Evolutionary conservation across 2,888 invertebrate genomes (phyloP).

Genomic region (Microctonus hyperodae): DNA sequence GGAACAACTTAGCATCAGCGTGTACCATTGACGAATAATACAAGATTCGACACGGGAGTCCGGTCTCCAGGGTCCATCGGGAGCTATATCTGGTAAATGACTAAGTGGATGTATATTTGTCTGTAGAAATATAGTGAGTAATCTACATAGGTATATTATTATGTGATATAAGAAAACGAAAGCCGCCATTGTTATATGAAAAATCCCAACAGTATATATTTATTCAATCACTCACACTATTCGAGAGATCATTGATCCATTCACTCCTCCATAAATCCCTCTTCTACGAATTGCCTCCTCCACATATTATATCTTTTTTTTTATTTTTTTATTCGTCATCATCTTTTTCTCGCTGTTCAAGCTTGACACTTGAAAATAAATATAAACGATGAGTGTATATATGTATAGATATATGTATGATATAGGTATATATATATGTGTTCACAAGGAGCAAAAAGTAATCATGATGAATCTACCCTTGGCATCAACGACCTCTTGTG

Average conservation of each 20-base stretch:
- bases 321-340: neutral
- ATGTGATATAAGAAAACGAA: neutral
- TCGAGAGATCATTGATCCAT: slow-evolving; percentile 7
- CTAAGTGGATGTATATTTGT: slow-evolving; percentile 14
- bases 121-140: neutral
- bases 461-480: slow-evolving; percentile 16
- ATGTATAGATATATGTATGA: neutral
- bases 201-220: neutral
- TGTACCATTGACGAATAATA: slow-evolving; percentile 21
- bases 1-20: slow-evolving; percentile 24
- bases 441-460: neutral
- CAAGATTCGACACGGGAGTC: slow-evolving; percentile 28
- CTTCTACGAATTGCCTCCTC: slow-evolving; percentile 7
- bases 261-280: neutral
- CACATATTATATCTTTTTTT: neutral
- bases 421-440: neutral
- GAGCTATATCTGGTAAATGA: slow-evolving; percentile 36
- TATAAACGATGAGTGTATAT: slow-evolving; percentile 3
- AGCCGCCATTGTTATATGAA: slow-evolving; percentile 1
- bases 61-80: slow-evolving; percentile 39
- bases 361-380: slow-evolving; percentile 12
- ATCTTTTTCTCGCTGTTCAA: neutral
- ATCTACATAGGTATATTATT: slow-evolving; percentile 8
- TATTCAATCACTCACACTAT: neutral
- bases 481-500: neutral